A percentile compares a stretch with the other conserved stretches of the same genome.
Evolutionary conservation across 64 coral and sea anemone genomes (phyloP).

Genomic region (Catalaphyllia jardinei): DNA sequence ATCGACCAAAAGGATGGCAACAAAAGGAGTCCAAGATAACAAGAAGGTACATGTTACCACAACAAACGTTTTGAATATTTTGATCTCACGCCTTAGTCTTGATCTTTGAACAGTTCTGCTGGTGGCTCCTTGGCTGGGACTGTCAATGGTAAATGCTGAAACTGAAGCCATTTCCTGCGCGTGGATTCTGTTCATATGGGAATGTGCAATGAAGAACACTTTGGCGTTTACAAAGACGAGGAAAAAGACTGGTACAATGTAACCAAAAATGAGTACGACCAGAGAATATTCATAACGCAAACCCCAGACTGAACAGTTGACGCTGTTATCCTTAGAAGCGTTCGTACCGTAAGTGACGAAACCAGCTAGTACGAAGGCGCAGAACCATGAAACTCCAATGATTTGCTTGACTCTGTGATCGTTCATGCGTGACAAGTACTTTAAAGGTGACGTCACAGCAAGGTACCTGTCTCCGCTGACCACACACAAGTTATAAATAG

Average conservation of each 20-base stretch:
- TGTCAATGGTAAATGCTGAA: background rate
- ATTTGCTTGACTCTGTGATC: constrained; percentile 27
- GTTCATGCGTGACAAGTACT: constrained; percentile 44
- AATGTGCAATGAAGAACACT: constrained; percentile 34
- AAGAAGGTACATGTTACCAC: constrained; percentile 56
- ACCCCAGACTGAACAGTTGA: constrained; percentile 34
- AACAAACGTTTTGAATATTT: constrained; percentile 77
- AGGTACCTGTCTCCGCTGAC: constrained; percentile 74
- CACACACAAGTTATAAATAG: constrained; percentile 56
- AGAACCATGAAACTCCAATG: constrained; percentile 26
- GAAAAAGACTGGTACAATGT: constrained; percentile 43
- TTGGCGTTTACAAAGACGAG: constrained; percentile 49
- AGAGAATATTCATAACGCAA: constrained; percentile 22
- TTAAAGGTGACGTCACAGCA: constrained; percentile 61
- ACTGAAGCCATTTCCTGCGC: constrained; percentile 16
- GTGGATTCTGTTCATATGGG: constrained; percentile 51
- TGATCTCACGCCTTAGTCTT: constrained; percentile 68
- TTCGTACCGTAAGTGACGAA: constrained; percentile 8
- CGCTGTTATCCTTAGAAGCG: background rate
- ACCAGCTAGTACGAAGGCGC: background rate
- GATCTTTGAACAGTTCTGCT: background rate
- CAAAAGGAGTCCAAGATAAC: constrained; percentile 61
- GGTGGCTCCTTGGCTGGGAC: background rate
- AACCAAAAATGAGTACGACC: background rate
- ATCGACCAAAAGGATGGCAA: constrained; percentile 30